phyloP scores from a whole-genome alignment of 2,113 vertebrate species.

The Ptyas mucosa region DNA sequence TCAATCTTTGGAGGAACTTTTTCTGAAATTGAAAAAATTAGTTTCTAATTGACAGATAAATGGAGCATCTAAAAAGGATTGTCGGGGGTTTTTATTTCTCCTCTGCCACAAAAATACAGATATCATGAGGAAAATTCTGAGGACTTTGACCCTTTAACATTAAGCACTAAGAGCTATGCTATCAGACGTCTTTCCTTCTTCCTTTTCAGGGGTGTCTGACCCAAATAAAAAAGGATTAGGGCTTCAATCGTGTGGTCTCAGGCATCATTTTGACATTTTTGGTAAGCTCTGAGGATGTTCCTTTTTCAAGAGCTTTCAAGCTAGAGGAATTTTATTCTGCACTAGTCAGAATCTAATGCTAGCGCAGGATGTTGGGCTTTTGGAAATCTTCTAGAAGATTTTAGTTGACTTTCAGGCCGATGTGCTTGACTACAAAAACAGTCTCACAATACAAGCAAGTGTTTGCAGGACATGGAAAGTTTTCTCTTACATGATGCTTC shows the following conservation, averaged over 20 bases:
- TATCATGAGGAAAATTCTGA: neutral
- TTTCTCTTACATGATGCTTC: neutral
- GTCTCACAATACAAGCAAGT: neutral
- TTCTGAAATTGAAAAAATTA: neutral
- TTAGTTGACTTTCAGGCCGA: neutral
- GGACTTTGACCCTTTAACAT: neutral
- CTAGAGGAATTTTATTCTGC: neutral
- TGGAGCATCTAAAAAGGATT: neutral
- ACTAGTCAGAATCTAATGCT: neutral
- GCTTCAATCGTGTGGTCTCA: neutral
- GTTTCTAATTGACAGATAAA: neutral
- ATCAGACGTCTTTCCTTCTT: neutral
- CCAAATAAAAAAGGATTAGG: neutral
- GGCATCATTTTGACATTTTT: neutral
- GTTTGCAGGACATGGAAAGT: neutral
- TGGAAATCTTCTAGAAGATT: neutral
- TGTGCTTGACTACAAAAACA: neutral
- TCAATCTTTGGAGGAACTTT: neutral
- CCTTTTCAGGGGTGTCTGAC: neutral
- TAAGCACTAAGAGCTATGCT: neutral
- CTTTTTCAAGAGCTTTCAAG: neutral
- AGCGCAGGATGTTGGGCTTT: neutral
- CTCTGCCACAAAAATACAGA: neutral
- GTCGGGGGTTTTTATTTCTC: neutral
- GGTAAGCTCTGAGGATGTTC: neutral